A percentile compares a stretch with the other conserved stretches of the same genome.
Evolutionary conservation across 2,797 vertebrate species (phyloP).

Genomic region (Siniperca undulata): DNA sequence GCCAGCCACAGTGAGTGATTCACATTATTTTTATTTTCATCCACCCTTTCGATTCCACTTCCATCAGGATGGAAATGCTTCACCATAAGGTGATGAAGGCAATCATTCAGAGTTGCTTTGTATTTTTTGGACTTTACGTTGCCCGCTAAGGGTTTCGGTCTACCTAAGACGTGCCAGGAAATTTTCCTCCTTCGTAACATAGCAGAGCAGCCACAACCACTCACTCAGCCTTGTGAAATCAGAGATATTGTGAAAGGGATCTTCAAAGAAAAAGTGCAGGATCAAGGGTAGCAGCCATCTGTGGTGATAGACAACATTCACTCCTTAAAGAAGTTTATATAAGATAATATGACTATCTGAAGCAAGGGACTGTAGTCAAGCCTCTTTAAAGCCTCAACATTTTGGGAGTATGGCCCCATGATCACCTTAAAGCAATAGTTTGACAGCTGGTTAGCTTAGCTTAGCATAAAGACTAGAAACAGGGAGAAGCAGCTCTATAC

Average conservation of each 20-base stretch:
- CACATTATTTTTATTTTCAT: slow-evolving; percentile 34
- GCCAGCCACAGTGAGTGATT: background rate
- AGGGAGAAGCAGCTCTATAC: background rate
- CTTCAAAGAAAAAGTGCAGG: background rate
- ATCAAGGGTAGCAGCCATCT: background rate
- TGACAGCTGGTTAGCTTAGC: background rate
- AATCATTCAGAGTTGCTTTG: slow-evolving; percentile 23
- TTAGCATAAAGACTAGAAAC: background rate
- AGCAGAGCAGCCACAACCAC: slow-evolving; percentile 25
- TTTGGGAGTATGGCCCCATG: background rate
- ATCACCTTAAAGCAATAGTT: background rate
- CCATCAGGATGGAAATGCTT: slow-evolving; percentile 15
- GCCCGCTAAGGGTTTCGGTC: background rate
- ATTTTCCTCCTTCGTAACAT: background rate
- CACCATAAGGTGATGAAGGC: slow-evolving; percentile 20
- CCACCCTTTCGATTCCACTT: slow-evolving; percentile 24
- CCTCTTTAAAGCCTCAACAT: background rate
- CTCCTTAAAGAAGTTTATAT: background rate
- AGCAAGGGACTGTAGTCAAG: background rate
- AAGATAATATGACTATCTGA: background rate
- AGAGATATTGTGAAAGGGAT: slow-evolving; percentile 17
- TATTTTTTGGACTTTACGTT: slow-evolving; percentile 26
- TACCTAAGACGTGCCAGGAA: slow-evolving; percentile 16
- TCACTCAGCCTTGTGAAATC: slow-evolving; percentile 5
- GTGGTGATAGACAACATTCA: background rate